Conservation (phyloP, 2,797 vertebrate species). For the Spinus olivaceus region DNA sequence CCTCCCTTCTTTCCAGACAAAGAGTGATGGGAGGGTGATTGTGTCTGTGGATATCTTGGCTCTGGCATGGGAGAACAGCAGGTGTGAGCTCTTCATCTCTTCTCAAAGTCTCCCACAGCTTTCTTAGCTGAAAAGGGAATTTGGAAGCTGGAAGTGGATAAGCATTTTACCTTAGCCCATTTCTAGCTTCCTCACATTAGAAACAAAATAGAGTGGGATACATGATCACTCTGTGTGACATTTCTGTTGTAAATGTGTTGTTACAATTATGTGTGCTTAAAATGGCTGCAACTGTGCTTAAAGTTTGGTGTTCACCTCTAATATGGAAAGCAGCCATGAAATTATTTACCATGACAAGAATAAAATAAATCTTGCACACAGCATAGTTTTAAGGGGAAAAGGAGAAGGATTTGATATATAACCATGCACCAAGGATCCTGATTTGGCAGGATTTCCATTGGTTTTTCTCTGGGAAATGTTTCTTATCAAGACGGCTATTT, state of each 20-base stretch:
- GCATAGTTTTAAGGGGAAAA: background rate
- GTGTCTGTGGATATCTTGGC: background rate
- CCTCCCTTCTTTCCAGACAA: background rate
- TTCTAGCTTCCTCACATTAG: background rate
- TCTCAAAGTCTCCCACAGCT: background rate
- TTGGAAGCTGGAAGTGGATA: background rate
- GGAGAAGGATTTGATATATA: background rate
- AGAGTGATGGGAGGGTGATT: background rate
- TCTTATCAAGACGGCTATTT: background rate
- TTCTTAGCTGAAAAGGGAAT: background rate
- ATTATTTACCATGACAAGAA: background rate
- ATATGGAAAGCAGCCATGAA: background rate
- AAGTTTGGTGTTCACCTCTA: background rate
- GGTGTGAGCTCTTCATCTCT: background rate
- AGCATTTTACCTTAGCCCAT: background rate
- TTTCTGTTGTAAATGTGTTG: background rate
- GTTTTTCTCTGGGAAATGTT: background rate
- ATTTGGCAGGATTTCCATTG: background rate
- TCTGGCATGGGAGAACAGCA: background rate
- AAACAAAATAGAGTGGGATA: background rate
- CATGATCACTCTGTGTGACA: background rate
- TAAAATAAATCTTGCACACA: background rate
- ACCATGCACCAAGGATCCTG: background rate
- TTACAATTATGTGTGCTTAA: background rate
- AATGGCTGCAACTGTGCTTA: background rate